Evolutionary conservation across 1,140 invertebrate species (phyloP).

Genomic region (Bombus sibiricus): DNA sequence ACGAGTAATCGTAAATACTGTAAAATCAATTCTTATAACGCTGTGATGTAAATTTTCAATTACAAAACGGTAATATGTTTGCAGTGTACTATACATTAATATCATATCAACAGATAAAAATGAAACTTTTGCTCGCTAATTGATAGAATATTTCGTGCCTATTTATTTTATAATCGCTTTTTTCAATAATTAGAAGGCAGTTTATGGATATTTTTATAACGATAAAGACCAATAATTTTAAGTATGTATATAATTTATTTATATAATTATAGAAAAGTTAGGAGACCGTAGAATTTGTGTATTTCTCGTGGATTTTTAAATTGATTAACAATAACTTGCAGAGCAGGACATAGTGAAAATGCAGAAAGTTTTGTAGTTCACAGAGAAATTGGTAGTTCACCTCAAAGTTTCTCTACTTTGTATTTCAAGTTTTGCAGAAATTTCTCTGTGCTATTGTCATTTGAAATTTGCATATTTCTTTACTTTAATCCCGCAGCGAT

Average conservation of each 20-base stretch:
- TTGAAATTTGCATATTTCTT: conserved; percentile 14
- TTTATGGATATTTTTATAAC: neutral
- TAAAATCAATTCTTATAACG: neutral
- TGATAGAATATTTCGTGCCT: neutral
- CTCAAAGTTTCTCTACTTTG: neutral
- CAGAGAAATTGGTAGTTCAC: neutral
- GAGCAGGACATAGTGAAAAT: neutral
- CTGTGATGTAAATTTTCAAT: neutral
- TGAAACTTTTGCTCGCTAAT: neutral
- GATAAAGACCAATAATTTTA: neutral
- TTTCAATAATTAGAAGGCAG: neutral
- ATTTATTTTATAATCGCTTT: neutral
- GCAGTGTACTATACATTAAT: neutral
- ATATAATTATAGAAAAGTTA: neutral
- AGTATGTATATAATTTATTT: no score
- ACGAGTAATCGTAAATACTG: neutral
- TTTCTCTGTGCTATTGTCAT: neutral
- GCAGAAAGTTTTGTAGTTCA: neutral
- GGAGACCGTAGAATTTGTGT: neutral
- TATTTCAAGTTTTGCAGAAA: conserved; percentile 9
- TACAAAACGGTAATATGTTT: neutral
- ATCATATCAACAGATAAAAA: neutral
- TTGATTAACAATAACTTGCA: neutral
- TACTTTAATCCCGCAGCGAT: neutral
- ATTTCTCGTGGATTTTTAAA: neutral